phyloP scores from a whole-genome alignment of 2,113 vertebrate species.

The Oreochromis niloticus region DNA sequence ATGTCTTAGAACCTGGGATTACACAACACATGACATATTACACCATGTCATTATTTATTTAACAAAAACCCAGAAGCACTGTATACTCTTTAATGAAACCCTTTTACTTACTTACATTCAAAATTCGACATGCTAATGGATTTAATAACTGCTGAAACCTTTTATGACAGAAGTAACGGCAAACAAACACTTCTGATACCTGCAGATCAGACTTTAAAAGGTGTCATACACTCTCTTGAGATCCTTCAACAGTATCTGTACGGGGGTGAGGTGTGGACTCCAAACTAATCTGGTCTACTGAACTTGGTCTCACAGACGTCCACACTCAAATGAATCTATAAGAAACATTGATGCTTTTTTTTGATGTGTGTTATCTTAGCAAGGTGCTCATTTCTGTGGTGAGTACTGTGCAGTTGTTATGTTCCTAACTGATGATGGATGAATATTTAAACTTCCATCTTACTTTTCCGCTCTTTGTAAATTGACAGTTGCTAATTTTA shows the following conservation, averaged over 20 bases:
- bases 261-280: background rate
- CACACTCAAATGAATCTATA: background rate
- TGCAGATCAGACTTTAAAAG: background rate
- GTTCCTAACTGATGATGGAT: background rate
- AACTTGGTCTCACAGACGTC: background rate
- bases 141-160: background rate
- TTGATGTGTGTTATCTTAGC: background rate
- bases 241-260: background rate
- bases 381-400: background rate
- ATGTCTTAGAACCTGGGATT: background rate
- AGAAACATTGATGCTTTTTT: background rate
- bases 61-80: background rate
- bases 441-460: background rate
- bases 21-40: background rate
- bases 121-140: background rate
- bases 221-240: background rate
- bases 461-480: background rate
- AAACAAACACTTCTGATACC: background rate
- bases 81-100: background rate
- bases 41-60: background rate
- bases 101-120: background rate
- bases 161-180: background rate
- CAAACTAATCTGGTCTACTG: background rate
- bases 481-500: background rate
- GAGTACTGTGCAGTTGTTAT: background rate